phyloP scores from a whole-genome alignment of 2,113 vertebrate genomes.

The Spilogale gracilis region DNA sequence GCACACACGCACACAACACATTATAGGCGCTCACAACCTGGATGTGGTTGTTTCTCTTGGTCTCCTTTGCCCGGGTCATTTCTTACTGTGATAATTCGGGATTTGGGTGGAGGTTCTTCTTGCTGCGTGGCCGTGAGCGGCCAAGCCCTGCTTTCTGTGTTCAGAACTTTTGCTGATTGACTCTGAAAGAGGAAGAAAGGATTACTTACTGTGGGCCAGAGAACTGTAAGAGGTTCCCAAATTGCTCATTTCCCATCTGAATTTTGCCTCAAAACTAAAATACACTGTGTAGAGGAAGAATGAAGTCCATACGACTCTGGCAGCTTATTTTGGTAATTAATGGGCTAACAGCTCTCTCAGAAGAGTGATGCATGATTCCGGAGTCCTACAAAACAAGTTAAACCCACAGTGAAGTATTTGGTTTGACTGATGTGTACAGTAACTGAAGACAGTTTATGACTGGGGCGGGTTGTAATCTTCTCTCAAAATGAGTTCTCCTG shows the following conservation, averaged over 20 bases:
- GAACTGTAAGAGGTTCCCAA: conserved; percentile 32
- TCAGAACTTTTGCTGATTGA: conserved; percentile 26
- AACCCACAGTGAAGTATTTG: neutral
- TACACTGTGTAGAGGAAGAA: neutral
- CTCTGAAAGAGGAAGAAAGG: conserved; percentile 60
- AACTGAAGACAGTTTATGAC: conserved; percentile 54
- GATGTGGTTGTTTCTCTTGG: neutral
- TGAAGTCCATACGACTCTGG: neutral
- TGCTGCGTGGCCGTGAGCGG: neutral
- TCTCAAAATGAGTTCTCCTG: conserved; percentile 57
- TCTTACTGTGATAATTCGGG: neutral
- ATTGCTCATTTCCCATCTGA: conserved; percentile 58
- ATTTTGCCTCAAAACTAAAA: conserved; percentile 54
- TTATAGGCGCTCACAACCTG: neutral
- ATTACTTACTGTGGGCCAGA: neutral
- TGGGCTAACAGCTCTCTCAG: neutral
- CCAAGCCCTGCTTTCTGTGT: neutral
- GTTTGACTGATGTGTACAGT: conserved; percentile 55
- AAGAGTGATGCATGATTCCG: neutral
- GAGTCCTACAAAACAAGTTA: neutral
- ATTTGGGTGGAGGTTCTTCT: neutral
- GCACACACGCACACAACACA: too few species aligned
- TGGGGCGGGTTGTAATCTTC: conserved; percentile 59
- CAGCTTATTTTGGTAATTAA: conserved; percentile 36
- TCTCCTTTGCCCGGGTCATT: neutral